Evolutionary conservation across 2,797 vertebrate species (phyloP).

Genomic region (Fringilla coelebs): DNA sequence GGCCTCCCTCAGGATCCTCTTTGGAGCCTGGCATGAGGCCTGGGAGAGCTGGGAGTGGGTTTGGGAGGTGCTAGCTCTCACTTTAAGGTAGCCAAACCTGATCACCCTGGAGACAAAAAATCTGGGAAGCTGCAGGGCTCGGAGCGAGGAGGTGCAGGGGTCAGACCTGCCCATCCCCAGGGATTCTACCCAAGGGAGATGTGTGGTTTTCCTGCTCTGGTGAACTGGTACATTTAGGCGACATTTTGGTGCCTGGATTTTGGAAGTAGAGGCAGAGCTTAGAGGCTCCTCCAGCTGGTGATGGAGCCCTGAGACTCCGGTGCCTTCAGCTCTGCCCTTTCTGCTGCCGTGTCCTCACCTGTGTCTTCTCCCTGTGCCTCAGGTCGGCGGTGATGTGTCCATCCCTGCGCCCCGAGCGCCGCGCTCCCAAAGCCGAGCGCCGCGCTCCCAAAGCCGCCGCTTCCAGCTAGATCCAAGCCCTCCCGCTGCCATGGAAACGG

Average conservation of each 20-base stretch:
- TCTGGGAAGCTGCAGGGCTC: background rate
- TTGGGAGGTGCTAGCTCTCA: background rate
- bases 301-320: background rate
- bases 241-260: background rate
- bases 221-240: fast-evolving
- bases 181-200: fast-evolving
- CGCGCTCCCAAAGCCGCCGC: background rate
- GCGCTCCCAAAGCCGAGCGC: background rate
- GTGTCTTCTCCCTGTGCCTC: background rate
- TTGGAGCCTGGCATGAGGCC: no score
- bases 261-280: background rate
- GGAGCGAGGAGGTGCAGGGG: background rate
- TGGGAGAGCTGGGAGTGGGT: background rate
- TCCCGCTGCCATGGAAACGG: conserved; percentile 78
- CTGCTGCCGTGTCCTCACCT: background rate
- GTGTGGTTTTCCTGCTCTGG: fast-evolving
- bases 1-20: background rate
- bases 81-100: background rate
- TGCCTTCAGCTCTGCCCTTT: background rate
- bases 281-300: background rate
- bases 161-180: background rate
- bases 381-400: conserved; percentile 40
- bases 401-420: background rate
- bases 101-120: background rate
- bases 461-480: conserved; percentile 22